Evolutionary conservation across 2,888 invertebrate species (phyloP), one percentile per base, ranked within the genome.

Genomic region (Tridacna crocea): DNA sequence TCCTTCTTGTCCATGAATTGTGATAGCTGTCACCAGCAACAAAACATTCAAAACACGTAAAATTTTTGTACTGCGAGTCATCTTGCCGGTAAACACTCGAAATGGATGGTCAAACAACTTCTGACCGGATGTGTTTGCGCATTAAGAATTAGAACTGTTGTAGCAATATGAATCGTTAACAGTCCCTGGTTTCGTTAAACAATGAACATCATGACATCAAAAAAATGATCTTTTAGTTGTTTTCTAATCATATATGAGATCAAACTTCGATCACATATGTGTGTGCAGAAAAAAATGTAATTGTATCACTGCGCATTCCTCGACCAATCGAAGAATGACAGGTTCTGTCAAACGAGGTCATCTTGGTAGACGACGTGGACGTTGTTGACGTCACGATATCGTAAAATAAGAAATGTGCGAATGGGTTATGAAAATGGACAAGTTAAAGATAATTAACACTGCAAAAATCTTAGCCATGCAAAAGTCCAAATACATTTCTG

Each of bases 31-130:
- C 77, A 84, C 65, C 17, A 84, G 11, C 61, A 70, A 77, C 65
- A 46, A 60, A 15, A 72, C 76, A 22, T 77, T 22, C 27, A 84
- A 79, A 36, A 77, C 15, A 63, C 61, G 63, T 88, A 89, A 88
- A 46, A 92, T 90, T 24, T 66, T 46, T 17, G 2, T 24, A 24
- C 48, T 22, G 12, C 26, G 24, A 48, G 51, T 70, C 24, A 11
- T 70, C 12, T 51, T 47, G 36, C 47, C 61, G 61, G 61, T 61
- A 22, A 55, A 26, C 27, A 1, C 65, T 68, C 19, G 36, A 36
- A 36, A 36, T 4, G 36, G n/a, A n/a, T 36, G 36, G 36, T 36
- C 36, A 8, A 36, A 36, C 36, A 36, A 36, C 36, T 36, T 17
- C 36, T 36, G 0, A 58, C 73, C 73, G 73, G 73, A 73, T 46